phyloP scores from a whole-genome alignment of 2,113 vertebrate genomes.

The Camelus bactrianus region DNA sequence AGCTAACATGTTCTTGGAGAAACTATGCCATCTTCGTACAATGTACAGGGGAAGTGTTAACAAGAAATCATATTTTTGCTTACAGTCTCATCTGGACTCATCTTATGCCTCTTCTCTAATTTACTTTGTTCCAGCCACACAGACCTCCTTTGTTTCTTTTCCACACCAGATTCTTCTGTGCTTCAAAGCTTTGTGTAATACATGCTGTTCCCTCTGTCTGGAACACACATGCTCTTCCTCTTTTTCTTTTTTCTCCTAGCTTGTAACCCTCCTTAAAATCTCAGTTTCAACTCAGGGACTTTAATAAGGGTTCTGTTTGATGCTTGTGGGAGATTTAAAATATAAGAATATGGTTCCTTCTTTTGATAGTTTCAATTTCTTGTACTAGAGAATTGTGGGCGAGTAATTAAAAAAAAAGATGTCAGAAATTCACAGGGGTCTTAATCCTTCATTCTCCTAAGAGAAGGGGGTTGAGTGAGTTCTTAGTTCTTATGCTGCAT shows the following conservation, averaged over 20 bases:
- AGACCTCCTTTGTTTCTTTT: slow-evolving; percentile 27
- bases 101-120: background rate
- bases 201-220: background rate
- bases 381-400: background rate
- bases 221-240: background rate
- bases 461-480: background rate
- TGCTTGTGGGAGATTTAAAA: slow-evolving; percentile 38
- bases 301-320: background rate
- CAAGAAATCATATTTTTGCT: slow-evolving; percentile 42
- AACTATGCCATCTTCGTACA: background rate
- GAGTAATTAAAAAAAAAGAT: slow-evolving; percentile 28
- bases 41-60: background rate
- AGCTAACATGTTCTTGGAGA: background rate
- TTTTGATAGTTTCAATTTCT: slow-evolving; percentile 8
- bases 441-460: slow-evolving; percentile 2
- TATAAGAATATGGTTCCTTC: background rate
- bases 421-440: background rate
- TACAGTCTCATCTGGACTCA: background rate
- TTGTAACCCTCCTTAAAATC: slow-evolving; percentile 16
- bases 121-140: background rate
- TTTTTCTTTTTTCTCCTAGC: background rate
- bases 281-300: slow-evolving; percentile 22
- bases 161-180: background rate
- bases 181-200: background rate
- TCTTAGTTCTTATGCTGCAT: background rate